Evolutionary conservation across 2,888 invertebrate species (phyloP).

Genomic region (Drosophila fulvimacula): DNA sequence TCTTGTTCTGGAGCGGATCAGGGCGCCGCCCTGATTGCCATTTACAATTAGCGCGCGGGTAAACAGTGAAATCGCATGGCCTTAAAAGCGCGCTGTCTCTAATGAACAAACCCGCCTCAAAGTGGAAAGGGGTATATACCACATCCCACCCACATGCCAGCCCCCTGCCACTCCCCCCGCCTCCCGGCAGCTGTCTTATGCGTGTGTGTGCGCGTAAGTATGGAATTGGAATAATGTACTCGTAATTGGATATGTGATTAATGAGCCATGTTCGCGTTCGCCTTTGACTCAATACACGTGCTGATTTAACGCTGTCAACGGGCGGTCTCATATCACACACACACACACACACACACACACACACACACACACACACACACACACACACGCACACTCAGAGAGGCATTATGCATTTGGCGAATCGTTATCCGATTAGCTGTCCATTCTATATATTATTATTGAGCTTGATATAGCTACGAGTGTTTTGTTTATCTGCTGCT

Average conservation of each 20-base stretch:
- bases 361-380: not conserved
- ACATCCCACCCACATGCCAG: not conserved
- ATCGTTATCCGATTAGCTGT: slow-evolving; percentile 69
- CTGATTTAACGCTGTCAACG: slow-evolving; percentile 77
- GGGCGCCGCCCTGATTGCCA: slow-evolving; percentile 78
- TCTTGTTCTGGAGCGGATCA: slow-evolving; percentile 41
- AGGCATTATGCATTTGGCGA: slow-evolving; percentile 55
- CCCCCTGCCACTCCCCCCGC: not conserved
- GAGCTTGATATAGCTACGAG: slow-evolving; percentile 1
- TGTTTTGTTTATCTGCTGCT: slow-evolving; percentile 3
- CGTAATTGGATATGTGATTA: slow-evolving; percentile 78
- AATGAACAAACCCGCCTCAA: slow-evolving; percentile 50
- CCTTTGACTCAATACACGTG: slow-evolving; percentile 77
- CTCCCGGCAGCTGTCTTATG: not conserved
- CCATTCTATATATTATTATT: slow-evolving; percentile 32
- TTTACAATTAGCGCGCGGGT: slow-evolving; percentile 83
- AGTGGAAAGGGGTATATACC: slow-evolving; percentile 24
- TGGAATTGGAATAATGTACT: slow-evolving; percentile 74
- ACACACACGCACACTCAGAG: too few species aligned
- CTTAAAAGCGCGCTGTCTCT: slow-evolving; percentile 48
- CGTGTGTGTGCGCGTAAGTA: slow-evolving; percentile 25
- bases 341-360: not conserved
- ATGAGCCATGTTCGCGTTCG: slow-evolving; percentile 64
- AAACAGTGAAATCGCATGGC: slow-evolving; percentile 75
- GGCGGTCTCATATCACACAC: slow-evolving; percentile 41